A percentile compares a stretch with the other conserved stretches of the same genome.
phyloP scores from a whole-genome alignment of 37 sponge, comb jelly and placozoan species.

The Ianthella basta region DNA sequence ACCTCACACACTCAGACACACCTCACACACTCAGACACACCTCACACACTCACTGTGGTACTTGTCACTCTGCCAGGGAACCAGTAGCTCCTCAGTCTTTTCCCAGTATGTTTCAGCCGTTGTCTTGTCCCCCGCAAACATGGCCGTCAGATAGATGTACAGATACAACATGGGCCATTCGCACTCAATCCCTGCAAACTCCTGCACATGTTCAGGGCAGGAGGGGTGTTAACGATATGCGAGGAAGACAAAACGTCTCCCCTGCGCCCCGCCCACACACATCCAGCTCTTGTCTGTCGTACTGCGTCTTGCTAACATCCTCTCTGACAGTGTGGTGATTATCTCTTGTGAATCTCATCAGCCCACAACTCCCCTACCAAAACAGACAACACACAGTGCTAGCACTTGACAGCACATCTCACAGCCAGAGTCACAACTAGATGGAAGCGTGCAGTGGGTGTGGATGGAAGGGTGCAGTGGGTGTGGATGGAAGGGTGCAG shows the following conservation, averaged over 20 bases:
- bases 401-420: no score
- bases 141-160: slow-evolving; percentile 51
- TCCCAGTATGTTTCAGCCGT: slow-evolving; percentile 65
- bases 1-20: background rate
- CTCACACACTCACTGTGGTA: no score
- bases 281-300: slow-evolving; percentile 53
- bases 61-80: background rate
- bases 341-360: slow-evolving; percentile 75
- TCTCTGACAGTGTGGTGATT: slow-evolving; percentile 77
- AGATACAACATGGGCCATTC: slow-evolving; percentile 81
- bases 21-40: background rate
- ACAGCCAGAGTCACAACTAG: no score
- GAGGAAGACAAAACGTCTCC: background rate
- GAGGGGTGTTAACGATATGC: background rate
- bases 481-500: no score
- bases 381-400: background rate
- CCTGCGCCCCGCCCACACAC: slow-evolving; percentile 25
- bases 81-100: slow-evolving; percentile 33
- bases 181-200: slow-evolving; percentile 84
- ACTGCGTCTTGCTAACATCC: slow-evolving; percentile 33
- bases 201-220: slow-evolving; percentile 34
- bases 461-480: no score
- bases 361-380: slow-evolving; percentile 41
- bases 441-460: no score
- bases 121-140: slow-evolving; percentile 60